Conservation (phyloP, 2,888 invertebrate species). For the Gastracanthus pulcherrimus region DNA sequence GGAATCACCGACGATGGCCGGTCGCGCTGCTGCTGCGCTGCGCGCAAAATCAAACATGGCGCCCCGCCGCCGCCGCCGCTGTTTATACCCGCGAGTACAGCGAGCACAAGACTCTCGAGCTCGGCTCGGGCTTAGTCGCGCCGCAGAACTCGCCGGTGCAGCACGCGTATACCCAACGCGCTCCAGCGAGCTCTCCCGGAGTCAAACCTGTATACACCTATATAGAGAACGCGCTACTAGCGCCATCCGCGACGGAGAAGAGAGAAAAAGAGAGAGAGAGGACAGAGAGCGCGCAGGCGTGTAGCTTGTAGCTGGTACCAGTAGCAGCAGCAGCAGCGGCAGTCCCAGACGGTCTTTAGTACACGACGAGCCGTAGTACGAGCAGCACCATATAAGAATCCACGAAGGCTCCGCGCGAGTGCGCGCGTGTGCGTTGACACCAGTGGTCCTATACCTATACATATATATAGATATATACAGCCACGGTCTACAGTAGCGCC, state of each 20-base stretch:
- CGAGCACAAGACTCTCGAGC: constrained; percentile 78
- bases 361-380: not conserved
- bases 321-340: too few relatives aligned
- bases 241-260: not conserved
- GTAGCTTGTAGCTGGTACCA: too few relatives aligned
- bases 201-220: not conserved
- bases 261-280: not conserved
- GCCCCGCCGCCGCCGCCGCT: not conserved
- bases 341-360: not conserved
- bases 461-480: too few relatives aligned
- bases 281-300: not conserved
- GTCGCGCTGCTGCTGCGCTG: too few relatives aligned
- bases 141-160: constrained; percentile 46
- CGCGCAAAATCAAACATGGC: constrained; percentile 70
- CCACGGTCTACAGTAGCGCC: too few relatives aligned
- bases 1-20: constrained; percentile 19
- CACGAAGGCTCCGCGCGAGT: too few relatives aligned
- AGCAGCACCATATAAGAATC: not conserved
- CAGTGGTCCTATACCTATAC: too few relatives aligned
- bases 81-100: constrained; percentile 78
- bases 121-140: constrained; percentile 74
- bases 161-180: not conserved
- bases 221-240: not conserved
- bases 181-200: not conserved
- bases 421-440: too few relatives aligned